Evolutionary conservation across 2,888 invertebrate species (phyloP).

Genomic region (Dasysyrphus tricinctus): DNA sequence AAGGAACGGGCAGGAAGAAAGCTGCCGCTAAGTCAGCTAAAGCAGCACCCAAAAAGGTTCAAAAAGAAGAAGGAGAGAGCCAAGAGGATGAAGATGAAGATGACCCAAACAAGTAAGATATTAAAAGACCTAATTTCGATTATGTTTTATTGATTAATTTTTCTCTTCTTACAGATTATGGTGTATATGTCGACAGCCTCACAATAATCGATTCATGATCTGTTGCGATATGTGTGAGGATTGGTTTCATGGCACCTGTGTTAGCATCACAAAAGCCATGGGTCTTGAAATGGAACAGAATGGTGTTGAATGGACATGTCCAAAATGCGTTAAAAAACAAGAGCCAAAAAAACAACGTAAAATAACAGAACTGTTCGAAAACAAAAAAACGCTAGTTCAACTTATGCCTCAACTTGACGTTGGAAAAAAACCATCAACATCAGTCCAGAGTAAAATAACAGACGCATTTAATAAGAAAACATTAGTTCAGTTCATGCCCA

Average conservation of each 20-base stretch:
- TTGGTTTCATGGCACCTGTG: slow-evolving; percentile 99
- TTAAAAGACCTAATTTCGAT: not conserved
- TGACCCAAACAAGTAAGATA: slow-evolving; percentile 91
- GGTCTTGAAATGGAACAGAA: slow-evolving; percentile 96
- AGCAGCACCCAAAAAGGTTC: slow-evolving; percentile 76
- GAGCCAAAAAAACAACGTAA: slow-evolving; percentile 78
- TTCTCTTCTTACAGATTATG: slow-evolving; percentile 87
- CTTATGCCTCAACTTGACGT: slow-evolving; percentile 50
- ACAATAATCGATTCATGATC: slow-evolving; percentile 98
- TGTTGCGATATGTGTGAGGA: slow-evolving; percentile 98
- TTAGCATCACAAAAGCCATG: slow-evolving; percentile 95
- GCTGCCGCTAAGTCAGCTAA: slow-evolving; percentile 74
- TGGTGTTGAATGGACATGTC: slow-evolving; percentile 95
- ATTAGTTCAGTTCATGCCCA: slow-evolving; percentile 37
- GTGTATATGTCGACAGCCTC: slow-evolving; percentile 98
- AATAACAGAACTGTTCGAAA: slow-evolving; percentile 77
- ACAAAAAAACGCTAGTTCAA: slow-evolving; percentile 53
- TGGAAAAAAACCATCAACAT: not conserved
- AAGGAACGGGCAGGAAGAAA: slow-evolving; percentile 73
- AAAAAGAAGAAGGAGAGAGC: slow-evolving; percentile 63
- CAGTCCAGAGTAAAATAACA: slow-evolving; percentile 77
- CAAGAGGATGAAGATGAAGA: slow-evolving; percentile 92
- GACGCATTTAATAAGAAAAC: slow-evolving; percentile 75
- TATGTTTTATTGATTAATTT: not conserved
- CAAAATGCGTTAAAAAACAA: slow-evolving; percentile 87